Evolutionary conservation across 2,113 vertebrate species (phyloP), one percentile per base, ranked within the genome.

Genomic region (Perca flavescens): DNA sequence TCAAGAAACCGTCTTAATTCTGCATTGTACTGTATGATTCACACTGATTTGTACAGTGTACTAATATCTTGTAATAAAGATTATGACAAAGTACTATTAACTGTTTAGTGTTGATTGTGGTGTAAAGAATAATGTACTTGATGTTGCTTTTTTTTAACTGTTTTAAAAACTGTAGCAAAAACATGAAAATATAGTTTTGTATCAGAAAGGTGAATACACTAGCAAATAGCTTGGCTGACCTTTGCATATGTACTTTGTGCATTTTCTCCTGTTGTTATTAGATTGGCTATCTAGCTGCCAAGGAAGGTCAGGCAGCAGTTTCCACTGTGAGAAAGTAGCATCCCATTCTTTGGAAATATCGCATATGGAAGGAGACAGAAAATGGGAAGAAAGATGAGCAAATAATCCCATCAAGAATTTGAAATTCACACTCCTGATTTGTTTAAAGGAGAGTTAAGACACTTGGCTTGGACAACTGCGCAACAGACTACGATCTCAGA

Each of bases 61-160:
- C 92, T 94, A 90, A 88, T 93, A 94, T 91, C 93, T 94, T 95
- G 94, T 94, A 94, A 95, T 94, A 96, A 95, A 95, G 92, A 93
- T 94, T 93, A 93, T 92, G 86, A 94, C 84, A 86, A 94, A 92
- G 88, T 92, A 92, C 81, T 89, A 93, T 87, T 91, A 86, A 90
- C 87, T 86, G 88, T 91, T 92, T 87, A 90, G 88, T 93, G 90
- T 91, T 90, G 83, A 88, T 90, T 90, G 86, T 91, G 92, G 75
- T 92, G 86, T 90, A 88, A 49, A 70, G 40, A 86, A 91, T 80
- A 50, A 79, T 84, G 76, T 89, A 86, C 73, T 93, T 66, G 75
- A 87, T 91, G 83, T 91, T 92, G 81, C 69, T 87, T 86, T 77
- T 82, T 77, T 73, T 58, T 49, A 77, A 81, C 28, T 73, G 56